Evolutionary conservation across 2,888 invertebrate species (phyloP).

Genomic region (Pyrrhopygopsis socrates): DNA sequence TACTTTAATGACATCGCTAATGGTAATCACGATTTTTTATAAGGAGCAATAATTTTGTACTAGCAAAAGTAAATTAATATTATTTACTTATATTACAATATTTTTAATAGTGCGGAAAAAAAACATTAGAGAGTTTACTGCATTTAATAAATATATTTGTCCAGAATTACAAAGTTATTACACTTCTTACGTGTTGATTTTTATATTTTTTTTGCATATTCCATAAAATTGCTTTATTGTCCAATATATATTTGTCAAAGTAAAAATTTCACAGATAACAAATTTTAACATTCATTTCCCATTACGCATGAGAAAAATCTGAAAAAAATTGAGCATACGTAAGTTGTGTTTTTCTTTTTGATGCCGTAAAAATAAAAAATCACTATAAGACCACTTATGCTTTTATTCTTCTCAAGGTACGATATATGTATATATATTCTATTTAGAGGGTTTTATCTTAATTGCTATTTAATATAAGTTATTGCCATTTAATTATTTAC

Average conservation of each 20-base stretch:
- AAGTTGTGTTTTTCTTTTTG: background rate
- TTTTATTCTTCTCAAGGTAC: background rate
- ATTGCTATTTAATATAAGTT: too few relatives aligned
- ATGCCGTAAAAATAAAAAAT: background rate
- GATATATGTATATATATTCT: too few relatives aligned
- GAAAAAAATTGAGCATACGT: conserved; percentile 3
- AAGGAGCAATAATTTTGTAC: too few relatives aligned
- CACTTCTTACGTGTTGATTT: background rate
- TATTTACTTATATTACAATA: background rate
- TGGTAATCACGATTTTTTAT: too few relatives aligned
- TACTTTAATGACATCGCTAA: too few relatives aligned
- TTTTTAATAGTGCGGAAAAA: background rate
- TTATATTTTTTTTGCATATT: background rate
- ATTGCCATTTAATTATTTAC: too few relatives aligned
- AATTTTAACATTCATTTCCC: too few relatives aligned
- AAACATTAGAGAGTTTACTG: background rate
- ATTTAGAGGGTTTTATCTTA: too few relatives aligned
- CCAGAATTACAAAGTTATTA: background rate
- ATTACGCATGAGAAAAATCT: background rate
- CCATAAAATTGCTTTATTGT: background rate
- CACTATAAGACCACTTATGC: background rate
- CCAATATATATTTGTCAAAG: background rate
- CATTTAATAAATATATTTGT: too few relatives aligned
- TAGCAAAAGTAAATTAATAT: too few relatives aligned
- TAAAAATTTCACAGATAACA: background rate